phyloP scores from a whole-genome alignment of 2,113 vertebrate genomes.

The Panurus biarmicus region DNA sequence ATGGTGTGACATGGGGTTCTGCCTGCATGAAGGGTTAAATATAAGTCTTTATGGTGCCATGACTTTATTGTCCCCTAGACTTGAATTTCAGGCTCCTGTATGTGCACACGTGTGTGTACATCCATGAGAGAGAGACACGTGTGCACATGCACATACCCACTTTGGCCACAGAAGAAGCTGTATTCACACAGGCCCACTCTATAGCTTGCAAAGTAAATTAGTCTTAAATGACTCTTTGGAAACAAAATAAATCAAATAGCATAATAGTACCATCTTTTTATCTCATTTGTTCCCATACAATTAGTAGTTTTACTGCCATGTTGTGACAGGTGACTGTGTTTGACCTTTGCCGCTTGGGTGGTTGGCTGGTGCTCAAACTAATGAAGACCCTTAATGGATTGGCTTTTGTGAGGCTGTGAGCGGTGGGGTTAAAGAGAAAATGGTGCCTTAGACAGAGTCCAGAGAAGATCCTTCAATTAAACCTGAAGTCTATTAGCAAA shows the following conservation, averaged over 20 bases:
- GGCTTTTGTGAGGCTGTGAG: constrained; percentile 69
- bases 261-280: constrained; percentile 76
- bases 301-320: constrained; percentile 78
- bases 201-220: constrained; percentile 70
- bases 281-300: constrained; percentile 78
- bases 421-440: constrained; percentile 72
- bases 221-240: constrained; percentile 74
- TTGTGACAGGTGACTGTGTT: constrained; percentile 79
- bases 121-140: background rate
- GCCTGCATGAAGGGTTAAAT: background rate
- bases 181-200: constrained; percentile 30
- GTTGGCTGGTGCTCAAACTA: constrained; percentile 76
- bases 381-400: constrained; percentile 79
- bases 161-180: background rate
- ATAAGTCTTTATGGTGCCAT: background rate
- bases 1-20: background rate
- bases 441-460: constrained; percentile 72
- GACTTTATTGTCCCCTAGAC: background rate
- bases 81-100: background rate
- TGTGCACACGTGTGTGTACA: background rate
- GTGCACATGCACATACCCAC: background rate
- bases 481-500: constrained; percentile 76
- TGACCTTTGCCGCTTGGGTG: constrained; percentile 78
- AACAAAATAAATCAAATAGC: constrained; percentile 76
- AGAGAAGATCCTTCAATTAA: constrained; percentile 77